phyloP scores from a whole-genome alignment of 2,888 invertebrate genomes.

The Patella pellucida region DNA sequence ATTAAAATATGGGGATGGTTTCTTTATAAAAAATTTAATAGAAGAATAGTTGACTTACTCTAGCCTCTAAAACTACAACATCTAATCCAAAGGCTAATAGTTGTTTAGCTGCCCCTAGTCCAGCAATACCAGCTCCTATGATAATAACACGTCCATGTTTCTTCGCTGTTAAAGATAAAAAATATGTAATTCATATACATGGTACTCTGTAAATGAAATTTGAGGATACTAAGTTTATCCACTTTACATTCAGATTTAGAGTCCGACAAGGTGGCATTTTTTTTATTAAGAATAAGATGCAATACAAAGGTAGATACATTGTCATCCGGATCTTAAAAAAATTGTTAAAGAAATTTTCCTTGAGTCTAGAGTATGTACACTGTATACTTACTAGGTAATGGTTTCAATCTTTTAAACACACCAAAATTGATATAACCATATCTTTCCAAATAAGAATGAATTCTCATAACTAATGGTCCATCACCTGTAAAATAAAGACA shows the following conservation, averaged over 20 bases:
- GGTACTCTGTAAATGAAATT: no score
- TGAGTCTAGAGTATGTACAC: no score
- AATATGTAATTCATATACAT: no score
- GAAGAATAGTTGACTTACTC: conserved; percentile 64
- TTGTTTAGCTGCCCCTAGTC: conserved; percentile 94
- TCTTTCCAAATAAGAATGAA: conserved; percentile 92
- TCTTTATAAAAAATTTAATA: no score
- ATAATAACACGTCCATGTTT: conserved; percentile 76
- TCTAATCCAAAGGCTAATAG: conserved; percentile 96
- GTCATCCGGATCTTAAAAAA: no score
- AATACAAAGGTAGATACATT: no score
- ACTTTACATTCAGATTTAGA: no score
- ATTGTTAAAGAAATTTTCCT: no score
- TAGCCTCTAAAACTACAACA: conserved; percentile 81
- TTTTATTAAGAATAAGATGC: no score
- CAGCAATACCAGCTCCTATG: conserved; percentile 89
- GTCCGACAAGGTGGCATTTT: no score
- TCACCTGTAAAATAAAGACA: conserved; percentile 74
- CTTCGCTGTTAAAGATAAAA: conserved; percentile 52
- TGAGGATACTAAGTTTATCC: no score
- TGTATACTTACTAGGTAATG: conserved; percentile 64
- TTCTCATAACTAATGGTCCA: conserved; percentile 83
- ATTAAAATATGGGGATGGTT: no score
- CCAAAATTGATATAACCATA: conserved; percentile 99
- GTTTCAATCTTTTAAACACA: conserved; percentile 87